Evolutionary conservation across 1,140 invertebrate genomes (phyloP).

Genomic region (Heliconius hermathena): DNA sequence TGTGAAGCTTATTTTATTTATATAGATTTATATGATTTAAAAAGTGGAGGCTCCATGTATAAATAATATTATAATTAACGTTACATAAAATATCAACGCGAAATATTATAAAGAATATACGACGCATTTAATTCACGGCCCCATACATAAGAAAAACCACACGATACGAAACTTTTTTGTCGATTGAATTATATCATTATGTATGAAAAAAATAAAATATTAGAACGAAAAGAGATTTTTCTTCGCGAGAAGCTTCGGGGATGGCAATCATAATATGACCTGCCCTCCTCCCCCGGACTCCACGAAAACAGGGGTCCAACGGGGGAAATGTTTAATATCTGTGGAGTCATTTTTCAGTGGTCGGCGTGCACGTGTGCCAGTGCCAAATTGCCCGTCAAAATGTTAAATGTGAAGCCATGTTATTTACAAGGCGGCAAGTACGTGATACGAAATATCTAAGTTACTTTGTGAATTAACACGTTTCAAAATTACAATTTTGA

Average conservation of each 20-base stretch:
- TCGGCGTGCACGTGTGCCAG: conserved; percentile 45
- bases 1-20: too few relatives aligned
- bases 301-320: conserved; percentile 17
- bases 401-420: conserved; percentile 58
- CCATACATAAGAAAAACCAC: background rate
- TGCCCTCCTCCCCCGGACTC: background rate
- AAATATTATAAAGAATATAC: background rate
- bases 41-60: too few relatives aligned
- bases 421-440: conserved; percentile 45
- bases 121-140: background rate
- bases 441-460: conserved; percentile 36
- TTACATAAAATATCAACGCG: background rate
- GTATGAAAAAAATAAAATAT: background rate
- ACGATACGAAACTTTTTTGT: background rate
- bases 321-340: conserved; percentile 46
- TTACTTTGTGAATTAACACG: conserved; percentile 34
- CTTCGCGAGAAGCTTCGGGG: background rate
- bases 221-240: conserved; percentile 14
- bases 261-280: background rate
- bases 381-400: conserved; percentile 67
- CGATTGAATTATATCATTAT: background rate
- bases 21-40: too few relatives aligned
- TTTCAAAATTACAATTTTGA: background rate
- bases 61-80: too few relatives aligned
- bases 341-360: conserved; percentile 47